Base-by-base conservation (phyloP, 2,797 vertebrate genomes). In the Nyctibius grandis region DNA sequence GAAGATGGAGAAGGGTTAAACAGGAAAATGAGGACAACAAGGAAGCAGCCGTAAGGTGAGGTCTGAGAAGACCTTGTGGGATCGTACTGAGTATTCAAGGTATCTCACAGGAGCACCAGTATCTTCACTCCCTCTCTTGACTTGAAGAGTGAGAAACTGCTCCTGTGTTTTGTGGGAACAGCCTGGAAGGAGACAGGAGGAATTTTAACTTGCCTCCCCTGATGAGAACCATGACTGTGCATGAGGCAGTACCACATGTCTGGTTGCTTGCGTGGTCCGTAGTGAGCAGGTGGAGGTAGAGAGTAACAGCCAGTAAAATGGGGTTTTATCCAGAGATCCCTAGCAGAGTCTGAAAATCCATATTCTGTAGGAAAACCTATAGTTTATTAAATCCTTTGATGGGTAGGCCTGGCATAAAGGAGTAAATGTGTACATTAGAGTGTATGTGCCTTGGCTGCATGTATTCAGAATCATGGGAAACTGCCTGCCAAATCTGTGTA, bases 61-160 rank as follows among this genome's bases (percentile, higher is more conserved):
- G 21, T 76, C n/a, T 68, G 40, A 80, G 70, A 79, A 80, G 44
- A 59, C 22, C n/a, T 54, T 8, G 3, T 53, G 6, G 17, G 50
- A 50, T 31, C 10, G 60, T 65, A n/a, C 2, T 64, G 38, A 23
- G 54, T 40, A 17, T 28, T 61, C 63, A 82, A 25, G 82, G 38
- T 12, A n/a, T 79, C 25, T 69, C 45, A 44, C 23, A 1, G 1
- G 45, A 3, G 0, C 48, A 56, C 18, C 6, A 18, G 2, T 73
- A 45, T 42, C 19, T 65, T 67, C 8, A 9, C 8, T 40, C 6
- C 28, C 12, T 73, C 9, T 47, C 33, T 38, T 67, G 19, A 28
- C 23, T 34, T 8, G 0, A 67, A 68, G 14, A 67, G 11, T 38
- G 57, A 51, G 29, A 74, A 84, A 23, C 50, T 74, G 19, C 22